A percentile compares a stretch with the other conserved stretches of the same genome.
These are phyloP conservation scores for Trachops cirrhosus DNA, from an alignment of 2,797 vertebrate species.

Conservation along the genomic window DNA sequence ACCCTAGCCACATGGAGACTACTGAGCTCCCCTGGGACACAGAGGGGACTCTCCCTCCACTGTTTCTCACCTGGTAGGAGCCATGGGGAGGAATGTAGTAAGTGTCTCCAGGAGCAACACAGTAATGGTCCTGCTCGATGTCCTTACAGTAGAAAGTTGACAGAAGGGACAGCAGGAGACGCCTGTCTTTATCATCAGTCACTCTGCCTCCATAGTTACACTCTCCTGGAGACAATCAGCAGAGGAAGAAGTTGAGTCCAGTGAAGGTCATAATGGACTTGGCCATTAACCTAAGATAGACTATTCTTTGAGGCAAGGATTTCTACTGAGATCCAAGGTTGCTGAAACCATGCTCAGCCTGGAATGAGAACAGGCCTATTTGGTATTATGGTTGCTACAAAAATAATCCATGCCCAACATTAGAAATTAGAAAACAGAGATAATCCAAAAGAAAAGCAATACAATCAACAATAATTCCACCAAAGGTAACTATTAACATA, in stretches of 20 bases:
- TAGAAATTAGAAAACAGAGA: background rate
- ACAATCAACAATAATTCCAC: background rate
- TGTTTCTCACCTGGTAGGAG: constrained; percentile 87
- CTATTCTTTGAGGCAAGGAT: background rate
- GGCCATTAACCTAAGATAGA: background rate
- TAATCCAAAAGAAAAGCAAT: background rate
- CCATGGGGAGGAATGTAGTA: constrained; percentile 90
- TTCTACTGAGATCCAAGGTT: background rate
- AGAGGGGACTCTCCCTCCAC: background rate
- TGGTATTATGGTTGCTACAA: background rate
- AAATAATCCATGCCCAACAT: background rate
- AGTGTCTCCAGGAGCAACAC: constrained; percentile 84
- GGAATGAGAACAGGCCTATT: background rate
- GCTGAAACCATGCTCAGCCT: background rate
- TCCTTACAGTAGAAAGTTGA: constrained; percentile 91
- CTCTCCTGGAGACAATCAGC: constrained; percentile 86
- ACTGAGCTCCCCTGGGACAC: background rate
- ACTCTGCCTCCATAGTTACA: constrained; percentile 97
- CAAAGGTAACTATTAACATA: background rate
- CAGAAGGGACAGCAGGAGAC: constrained; percentile 93
- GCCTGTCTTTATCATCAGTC: constrained; percentile 96
- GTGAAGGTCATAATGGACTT: background rate
- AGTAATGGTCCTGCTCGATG: constrained; percentile 86
- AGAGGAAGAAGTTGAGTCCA: constrained; percentile 35
- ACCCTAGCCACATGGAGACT: background rate